Base-by-base conservation (phyloP, 2,113 vertebrate species). In the Sclerurus mexicanus region DNA sequence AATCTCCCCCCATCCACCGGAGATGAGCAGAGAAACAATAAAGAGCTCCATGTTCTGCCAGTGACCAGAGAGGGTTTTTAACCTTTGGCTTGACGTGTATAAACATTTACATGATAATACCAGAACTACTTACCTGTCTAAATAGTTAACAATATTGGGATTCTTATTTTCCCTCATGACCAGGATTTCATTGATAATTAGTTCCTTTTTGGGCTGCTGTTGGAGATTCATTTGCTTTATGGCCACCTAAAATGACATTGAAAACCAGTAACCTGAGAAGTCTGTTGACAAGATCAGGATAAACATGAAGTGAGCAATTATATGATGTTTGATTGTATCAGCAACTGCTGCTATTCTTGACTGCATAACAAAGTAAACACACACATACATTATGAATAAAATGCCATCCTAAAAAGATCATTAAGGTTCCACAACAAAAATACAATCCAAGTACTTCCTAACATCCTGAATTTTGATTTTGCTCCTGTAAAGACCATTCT, bases 121-220 rank as follows among this genome's bases (percentile, higher is more conserved):
- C 44, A 60, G 22, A 49, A 82, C 28, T 49, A 96, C 98, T 96
- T 86, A 99, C 99, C 99, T 99, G 98, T 99, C 99, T 98, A 99
- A 98, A 97, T 99, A 99, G 97, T 99, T 99, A 64, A 99, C 99
- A 89, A 99, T 99, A 92, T 99, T 99, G 50, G 99, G 98, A 97
- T 99, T 99, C 97, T 99, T 99, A 99, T 99, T 99, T 99, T 99
- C 99, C 99, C 99, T 99, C 99, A 99, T 99, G 98, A 99, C 99
- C 82, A 99, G 96, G 97, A 99, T 99, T 98, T 99, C 99, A 97
- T 99, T 99, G 98, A 99, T 99, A 98, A 99, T 99, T 98, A 99
- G 98, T 97, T 99, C 99, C 95, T 99, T 99, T 98, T 99, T 99
- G 94, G 99, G 99, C 97, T 99, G 99, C 94, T 99, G 99, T 96